phyloP scores from a whole-genome alignment of 1,140 invertebrate genomes.

The Heliconius nattereri region DNA sequence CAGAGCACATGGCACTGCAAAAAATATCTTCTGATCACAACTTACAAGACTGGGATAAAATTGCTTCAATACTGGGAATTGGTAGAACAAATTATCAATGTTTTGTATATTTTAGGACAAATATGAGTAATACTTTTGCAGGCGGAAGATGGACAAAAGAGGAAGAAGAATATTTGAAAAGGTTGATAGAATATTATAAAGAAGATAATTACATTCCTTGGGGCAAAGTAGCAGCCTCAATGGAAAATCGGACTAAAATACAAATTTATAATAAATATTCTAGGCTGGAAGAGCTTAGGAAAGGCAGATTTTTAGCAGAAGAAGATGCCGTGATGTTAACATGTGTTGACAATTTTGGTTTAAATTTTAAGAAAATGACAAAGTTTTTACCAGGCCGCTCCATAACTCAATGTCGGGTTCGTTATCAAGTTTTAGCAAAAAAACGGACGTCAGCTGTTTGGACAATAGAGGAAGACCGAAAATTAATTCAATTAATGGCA shows the following conservation, averaged over 20 bases:
- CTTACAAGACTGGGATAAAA: constrained; percentile 84
- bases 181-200: constrained; percentile 80
- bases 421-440: constrained; percentile 60
- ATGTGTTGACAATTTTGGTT: constrained; percentile 83
- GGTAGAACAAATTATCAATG: constrained; percentile 85
- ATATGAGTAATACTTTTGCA: constrained; percentile 64
- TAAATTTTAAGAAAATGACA: constrained; percentile 78
- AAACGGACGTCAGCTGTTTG: constrained; percentile 62
- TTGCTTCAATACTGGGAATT: constrained; percentile 82
- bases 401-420: constrained; percentile 52
- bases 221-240: constrained; percentile 82
- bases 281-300: constrained; percentile 77
- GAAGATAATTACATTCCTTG: constrained; percentile 85
- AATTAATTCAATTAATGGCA: constrained; percentile 63
- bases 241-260: constrained; percentile 83
- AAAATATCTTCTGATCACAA: constrained; percentile 74
- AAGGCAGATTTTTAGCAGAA: constrained; percentile 82
- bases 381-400: constrained; percentile 65
- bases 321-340: constrained; percentile 84
- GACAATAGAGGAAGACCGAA: constrained; percentile 68
- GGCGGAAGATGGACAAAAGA: constrained; percentile 81
- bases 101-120: constrained; percentile 84
- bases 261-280: constrained; percentile 84
- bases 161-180: constrained; percentile 82
- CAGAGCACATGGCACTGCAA: constrained; percentile 82